Percentiles rank a stretch among this genome's conserved stretches.
Evolutionary conservation across 2,113 vertebrate species (phyloP).

Genomic region (Mesembrinibis cayennensis): DNA sequence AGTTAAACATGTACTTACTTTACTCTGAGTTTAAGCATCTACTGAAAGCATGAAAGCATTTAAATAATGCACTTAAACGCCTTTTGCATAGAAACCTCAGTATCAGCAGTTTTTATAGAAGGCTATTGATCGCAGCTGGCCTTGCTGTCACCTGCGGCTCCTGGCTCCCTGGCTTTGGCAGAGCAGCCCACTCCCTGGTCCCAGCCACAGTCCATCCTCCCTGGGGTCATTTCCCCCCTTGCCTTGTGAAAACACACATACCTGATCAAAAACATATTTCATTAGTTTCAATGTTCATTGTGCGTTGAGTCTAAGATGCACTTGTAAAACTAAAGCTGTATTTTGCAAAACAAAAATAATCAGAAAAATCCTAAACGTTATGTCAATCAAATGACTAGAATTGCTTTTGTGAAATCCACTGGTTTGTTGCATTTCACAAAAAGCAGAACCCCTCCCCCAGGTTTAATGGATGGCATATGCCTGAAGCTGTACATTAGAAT

Average conservation of each 20-base stretch:
- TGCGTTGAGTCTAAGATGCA: not conserved
- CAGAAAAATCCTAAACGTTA: not conserved
- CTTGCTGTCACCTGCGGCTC: not conserved
- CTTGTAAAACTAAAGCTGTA: not conserved
- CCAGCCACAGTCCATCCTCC: not conserved
- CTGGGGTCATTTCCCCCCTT: fast-evolving
- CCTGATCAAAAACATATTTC: not conserved
- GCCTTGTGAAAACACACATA: not conserved
- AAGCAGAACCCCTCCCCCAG: not conserved
- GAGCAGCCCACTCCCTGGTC: not conserved
- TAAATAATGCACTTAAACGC: not conserved
- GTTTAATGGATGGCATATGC: not conserved
- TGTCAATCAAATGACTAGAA: not conserved
- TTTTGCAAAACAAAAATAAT: not conserved
- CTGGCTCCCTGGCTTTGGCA: fast-evolving
- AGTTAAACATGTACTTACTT: not conserved
- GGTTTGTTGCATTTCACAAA: not conserved
- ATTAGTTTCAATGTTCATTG: not conserved
- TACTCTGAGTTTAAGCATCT: not conserved
- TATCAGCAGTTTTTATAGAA: slow-evolving; percentile 12
- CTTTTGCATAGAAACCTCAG: not conserved
- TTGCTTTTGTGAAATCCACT: not conserved
- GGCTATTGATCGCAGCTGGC: not conserved
- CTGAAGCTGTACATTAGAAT: not conserved
- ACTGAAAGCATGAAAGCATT: not conserved